Conservation (phyloP, 2,888 invertebrate genomes). For the Lampropteryx suffumata region DNA sequence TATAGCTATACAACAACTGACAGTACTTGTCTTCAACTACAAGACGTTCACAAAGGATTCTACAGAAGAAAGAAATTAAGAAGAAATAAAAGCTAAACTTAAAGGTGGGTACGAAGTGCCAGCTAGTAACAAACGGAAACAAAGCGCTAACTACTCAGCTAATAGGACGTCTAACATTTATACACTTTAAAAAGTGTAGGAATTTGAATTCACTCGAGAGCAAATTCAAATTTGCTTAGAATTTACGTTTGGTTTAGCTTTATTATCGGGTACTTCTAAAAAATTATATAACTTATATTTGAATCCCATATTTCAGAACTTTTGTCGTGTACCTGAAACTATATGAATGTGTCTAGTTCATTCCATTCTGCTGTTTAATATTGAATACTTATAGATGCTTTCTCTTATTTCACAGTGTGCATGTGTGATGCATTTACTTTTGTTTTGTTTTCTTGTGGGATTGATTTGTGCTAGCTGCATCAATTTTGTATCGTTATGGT, state of each 20-base stretch:
- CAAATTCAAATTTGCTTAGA: conserved; percentile 45
- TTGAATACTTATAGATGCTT: too few relatives aligned
- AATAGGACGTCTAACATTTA: conserved; percentile 73
- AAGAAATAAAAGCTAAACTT: conserved; percentile 64
- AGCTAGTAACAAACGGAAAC: conserved; percentile 74
- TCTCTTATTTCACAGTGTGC: too few relatives aligned
- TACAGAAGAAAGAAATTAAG: conserved; percentile 67
- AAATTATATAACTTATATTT: neutral
- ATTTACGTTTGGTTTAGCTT: conserved; percentile 53
- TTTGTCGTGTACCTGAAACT: conserved; percentile 7
- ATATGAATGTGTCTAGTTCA: conserved; percentile 8
- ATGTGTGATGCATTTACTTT: too few relatives aligned
- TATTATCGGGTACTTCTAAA: conserved; percentile 21
- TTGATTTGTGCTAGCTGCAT: too few relatives aligned
- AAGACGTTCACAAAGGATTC: conserved; percentile 56
- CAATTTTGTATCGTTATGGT: too few relatives aligned
- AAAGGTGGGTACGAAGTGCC: conserved; percentile 79
- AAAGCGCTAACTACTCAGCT: conserved; percentile 74
- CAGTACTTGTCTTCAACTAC: conserved; percentile 19
- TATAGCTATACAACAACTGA: conserved; percentile 15
- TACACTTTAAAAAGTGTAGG: conserved; percentile 43
- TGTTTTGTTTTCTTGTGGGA: too few relatives aligned
- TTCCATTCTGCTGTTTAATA: too few relatives aligned
- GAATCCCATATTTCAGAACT: neutral
- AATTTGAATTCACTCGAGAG: conserved; percentile 47